Conservation (phyloP, 2,113 vertebrate genomes). For the Callithrix jacchus region DNA sequence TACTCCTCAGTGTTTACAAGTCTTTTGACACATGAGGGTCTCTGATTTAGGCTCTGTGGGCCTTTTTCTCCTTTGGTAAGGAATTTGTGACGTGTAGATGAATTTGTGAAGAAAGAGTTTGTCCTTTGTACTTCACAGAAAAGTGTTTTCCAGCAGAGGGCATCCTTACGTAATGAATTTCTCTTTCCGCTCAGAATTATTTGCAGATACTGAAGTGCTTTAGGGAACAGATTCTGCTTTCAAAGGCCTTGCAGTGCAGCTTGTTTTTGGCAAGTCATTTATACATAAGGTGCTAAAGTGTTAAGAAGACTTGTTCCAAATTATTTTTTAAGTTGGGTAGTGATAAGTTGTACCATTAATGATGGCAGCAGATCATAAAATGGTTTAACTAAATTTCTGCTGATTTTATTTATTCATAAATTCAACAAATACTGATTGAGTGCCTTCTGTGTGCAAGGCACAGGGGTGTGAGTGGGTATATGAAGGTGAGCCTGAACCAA, state of each 20-base stretch:
- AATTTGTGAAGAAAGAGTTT: neutral
- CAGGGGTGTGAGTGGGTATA: neutral
- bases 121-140: neutral
- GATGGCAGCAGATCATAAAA: constrained; percentile 62
- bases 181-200: neutral
- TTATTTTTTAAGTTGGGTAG: constrained; percentile 60
- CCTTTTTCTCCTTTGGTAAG: neutral
- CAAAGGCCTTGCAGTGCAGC: constrained; percentile 9
- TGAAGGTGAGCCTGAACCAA: neutral
- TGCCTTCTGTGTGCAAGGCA: neutral
- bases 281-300: constrained; percentile 69
- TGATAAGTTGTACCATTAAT: constrained; percentile 59
- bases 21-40: neutral
- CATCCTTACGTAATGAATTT: constrained; percentile 73
- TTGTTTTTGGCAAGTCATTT: constrained; percentile 69
- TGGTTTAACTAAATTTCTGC: constrained; percentile 62
- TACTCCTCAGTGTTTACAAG: neutral
- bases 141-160: constrained; percentile 81
- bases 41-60: neutral
- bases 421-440: constrained; percentile 29
- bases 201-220: neutral
- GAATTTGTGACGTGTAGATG: neutral
- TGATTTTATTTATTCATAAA: constrained; percentile 69
- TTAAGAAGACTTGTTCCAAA: constrained; percentile 62
- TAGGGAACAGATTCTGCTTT: constrained; percentile 39